Evolutionary conservation across 2,888 invertebrate species (phyloP).

Genomic region (Seira sanloemensis): DNA sequence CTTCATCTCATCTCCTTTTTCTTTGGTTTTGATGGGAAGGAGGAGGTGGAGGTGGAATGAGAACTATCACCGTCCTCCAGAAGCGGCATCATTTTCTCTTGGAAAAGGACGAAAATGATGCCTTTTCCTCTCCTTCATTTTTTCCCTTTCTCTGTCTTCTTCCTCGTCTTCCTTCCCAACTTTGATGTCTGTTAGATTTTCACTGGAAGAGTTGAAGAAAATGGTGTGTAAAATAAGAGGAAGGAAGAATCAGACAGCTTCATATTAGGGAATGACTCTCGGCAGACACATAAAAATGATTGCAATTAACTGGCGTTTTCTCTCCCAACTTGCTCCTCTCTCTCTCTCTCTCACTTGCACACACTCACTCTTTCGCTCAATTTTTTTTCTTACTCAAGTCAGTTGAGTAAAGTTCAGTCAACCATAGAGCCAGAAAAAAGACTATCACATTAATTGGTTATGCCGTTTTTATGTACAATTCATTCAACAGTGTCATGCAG

Average conservation of each 20-base stretch:
- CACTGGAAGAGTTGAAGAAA: conserved; percentile 41
- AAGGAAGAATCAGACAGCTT: conserved; percentile 70
- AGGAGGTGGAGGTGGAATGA: conserved; percentile 16
- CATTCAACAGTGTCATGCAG: conserved; percentile 13
- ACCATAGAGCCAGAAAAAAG: conserved; percentile 16
- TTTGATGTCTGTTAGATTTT: conserved; percentile 20
- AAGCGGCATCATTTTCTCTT: background rate
- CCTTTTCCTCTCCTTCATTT: conserved; percentile 14
- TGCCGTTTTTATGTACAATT: conserved; percentile 44
- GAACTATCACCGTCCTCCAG: conserved; percentile 11
- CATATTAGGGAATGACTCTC: conserved; percentile 73
- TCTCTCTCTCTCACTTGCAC: conserved; percentile 36
- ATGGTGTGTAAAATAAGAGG: conserved; percentile 64
- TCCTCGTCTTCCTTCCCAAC: background rate
- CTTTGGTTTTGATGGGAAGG: conserved; percentile 32
- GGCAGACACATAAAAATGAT: conserved; percentile 74
- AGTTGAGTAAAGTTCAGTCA: conserved; percentile 41
- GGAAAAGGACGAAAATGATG: conserved; percentile 45
- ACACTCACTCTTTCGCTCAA: conserved; percentile 32
- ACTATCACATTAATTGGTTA: conserved; percentile 67
- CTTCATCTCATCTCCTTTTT: background rate
- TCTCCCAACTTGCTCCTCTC: conserved; percentile 42
- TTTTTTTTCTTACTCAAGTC: conserved; percentile 25
- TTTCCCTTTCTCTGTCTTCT: conserved; percentile 5
- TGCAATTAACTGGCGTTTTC: conserved; percentile 73